Evolutionary conservation across 2,113 vertebrate species (phyloP).

Genomic region (Paracanthobrama guichenoti): DNA sequence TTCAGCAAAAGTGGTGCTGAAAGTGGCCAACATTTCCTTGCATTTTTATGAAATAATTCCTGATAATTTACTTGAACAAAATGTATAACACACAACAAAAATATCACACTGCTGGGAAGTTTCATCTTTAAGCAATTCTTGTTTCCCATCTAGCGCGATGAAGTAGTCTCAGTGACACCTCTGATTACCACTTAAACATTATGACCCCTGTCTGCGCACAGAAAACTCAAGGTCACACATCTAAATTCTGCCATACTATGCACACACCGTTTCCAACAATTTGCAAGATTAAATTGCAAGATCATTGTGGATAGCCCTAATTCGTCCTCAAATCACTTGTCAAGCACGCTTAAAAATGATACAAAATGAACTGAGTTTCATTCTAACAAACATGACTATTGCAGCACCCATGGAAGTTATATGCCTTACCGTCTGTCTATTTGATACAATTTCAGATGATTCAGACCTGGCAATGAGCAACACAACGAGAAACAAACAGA

Average conservation of each 20-base stretch:
- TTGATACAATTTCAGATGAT: neutral
- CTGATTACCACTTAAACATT: too few relatives aligned
- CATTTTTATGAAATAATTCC: neutral
- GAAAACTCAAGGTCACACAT: too few relatives aligned
- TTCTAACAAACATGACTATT: neutral
- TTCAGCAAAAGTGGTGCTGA: slow-evolving; percentile 8
- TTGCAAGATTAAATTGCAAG: neutral
- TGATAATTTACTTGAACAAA: neutral
- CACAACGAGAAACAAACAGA: neutral
- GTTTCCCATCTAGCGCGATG: neutral
- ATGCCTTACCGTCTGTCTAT: neutral
- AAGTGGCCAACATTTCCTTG: neutral
- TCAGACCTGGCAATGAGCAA: neutral
- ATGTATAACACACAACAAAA: too few relatives aligned
- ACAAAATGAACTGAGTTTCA: neutral
- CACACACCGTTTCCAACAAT: neutral
- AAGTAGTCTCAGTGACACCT: too few relatives aligned
- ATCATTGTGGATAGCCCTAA: neutral
- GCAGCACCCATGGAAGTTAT: neutral
- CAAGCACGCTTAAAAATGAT: neutral
- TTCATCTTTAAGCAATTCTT: too few relatives aligned
- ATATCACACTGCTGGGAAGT: too few relatives aligned
- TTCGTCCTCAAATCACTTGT: neutral
- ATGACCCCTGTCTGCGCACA: too few relatives aligned
- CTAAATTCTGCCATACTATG: neutral